Conservation (phyloP, 2,797 vertebrate species). For the Spheniscus humboldti region DNA sequence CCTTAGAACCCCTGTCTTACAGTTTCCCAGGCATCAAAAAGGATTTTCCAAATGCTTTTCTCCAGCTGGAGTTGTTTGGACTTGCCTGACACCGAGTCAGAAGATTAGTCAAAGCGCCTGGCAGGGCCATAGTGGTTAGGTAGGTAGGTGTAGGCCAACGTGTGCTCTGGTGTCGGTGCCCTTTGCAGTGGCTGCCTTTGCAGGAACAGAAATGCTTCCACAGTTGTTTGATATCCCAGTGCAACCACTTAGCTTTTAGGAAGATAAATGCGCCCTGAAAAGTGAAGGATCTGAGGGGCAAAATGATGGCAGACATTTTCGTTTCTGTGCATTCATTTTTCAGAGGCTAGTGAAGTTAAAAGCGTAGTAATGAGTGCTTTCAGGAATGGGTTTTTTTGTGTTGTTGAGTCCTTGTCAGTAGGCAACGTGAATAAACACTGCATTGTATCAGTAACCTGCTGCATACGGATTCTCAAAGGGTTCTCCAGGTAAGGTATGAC, state of each 20-base stretch:
- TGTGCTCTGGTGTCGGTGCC: background rate
- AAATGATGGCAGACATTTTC: background rate
- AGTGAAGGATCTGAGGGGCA: background rate
- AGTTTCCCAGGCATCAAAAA: background rate
- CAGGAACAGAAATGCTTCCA: background rate
- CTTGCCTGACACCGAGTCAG: accelerated
- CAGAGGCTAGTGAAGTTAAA: background rate
- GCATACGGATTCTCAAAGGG: background rate
- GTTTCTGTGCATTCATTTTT: background rate
- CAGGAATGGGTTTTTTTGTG: background rate
- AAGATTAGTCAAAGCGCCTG: accelerated
- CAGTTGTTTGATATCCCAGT: accelerated
- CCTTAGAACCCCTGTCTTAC: background rate
- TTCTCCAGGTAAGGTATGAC: background rate
- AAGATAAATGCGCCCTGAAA: background rate
- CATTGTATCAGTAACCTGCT: background rate
- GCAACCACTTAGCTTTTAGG: background rate
- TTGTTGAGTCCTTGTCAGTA: background rate
- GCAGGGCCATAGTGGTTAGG: accelerated
- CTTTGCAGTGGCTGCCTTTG: accelerated
- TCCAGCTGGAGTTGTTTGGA: background rate
- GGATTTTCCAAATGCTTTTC: background rate
- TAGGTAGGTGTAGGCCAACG: accelerated
- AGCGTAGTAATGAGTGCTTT: background rate
- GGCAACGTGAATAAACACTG: background rate